Evolutionary conservation across 1,140 invertebrate species (phyloP), one percentile per base, ranked within the genome.

Genomic region (Philaenus spumarius): DNA sequence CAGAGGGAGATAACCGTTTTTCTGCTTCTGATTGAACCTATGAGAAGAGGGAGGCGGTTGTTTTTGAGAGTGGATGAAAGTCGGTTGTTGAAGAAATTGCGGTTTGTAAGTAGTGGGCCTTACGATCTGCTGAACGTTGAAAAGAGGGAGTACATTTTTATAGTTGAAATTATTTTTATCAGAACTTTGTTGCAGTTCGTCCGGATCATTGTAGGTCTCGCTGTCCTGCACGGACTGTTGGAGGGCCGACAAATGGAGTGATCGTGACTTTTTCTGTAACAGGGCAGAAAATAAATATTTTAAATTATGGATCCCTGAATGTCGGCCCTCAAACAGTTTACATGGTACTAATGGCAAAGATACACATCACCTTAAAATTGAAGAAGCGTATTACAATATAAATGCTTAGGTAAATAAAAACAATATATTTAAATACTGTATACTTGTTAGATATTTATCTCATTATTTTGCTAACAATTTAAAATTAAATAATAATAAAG

Each of bases 251-350:
- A 62, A 58, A 37, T 59, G 39, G 54, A 63, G 61, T 22, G 66
- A 65, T 20, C 64, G 62, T 24, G 62, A 53, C 50, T 52, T 61
- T 62, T 67, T 67, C 66, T 67, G 66, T 46, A 67, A 67, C 65
- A 67, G 53, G 56, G 52, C 62, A 62, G 62, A 64, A 59, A 64
- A 58, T 61, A 51, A 64, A 58, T 62, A 46, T 22, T 19, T 43
- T 42, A 50, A 48, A 47, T 47, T 15, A 34, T 35, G 26, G 26
- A 30, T 30, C 26, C 26, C 26, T 30, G 26, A 26, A 51, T 59
- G 42, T 40, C 43, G 51, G 39, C 26, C 46, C 45, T 47, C 59
- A 30, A 30, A 30, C 26, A 30, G 26, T 30, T 30, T 30, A 30
- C 9, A 30, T 30, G 26, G 26, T 4, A 9, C 26, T 30, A 4